Percentiles rank a stretch among this genome's conserved stretches.
Evolutionary conservation across 2,797 vertebrate genomes (phyloP).

Genomic region (Cynopterus sphinx): DNA sequence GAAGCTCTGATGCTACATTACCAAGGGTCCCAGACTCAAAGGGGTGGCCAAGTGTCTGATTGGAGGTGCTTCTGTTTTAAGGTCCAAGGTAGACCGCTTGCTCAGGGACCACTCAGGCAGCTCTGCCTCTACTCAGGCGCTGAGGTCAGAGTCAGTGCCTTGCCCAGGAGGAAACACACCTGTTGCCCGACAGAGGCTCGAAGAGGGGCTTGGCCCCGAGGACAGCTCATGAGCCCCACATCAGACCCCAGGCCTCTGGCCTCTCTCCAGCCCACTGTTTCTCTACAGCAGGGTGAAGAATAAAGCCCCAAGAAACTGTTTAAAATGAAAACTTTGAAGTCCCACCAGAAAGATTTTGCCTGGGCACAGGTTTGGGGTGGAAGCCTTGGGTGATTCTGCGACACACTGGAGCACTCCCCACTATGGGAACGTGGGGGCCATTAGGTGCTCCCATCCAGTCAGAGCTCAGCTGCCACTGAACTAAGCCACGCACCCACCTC

Average conservation of each 20-base stretch:
- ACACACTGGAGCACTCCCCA: neutral
- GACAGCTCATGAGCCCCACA: neutral
- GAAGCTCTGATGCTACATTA: neutral
- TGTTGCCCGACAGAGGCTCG: neutral
- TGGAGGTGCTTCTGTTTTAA: neutral
- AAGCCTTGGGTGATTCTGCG: neutral
- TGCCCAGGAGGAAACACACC: neutral
- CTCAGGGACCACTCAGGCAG: neutral
- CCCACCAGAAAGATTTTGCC: neutral
- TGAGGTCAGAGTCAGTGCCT: neutral
- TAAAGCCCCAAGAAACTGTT: neutral
- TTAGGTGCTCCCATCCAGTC: neutral
- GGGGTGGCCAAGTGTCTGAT: neutral
- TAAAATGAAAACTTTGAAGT: neutral
- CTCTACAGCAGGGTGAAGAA: neutral
- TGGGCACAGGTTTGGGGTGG: neutral
- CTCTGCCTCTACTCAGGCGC: rapidly evolving
- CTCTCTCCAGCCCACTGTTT: neutral
- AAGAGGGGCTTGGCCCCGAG: neutral
- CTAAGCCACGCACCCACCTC: neutral
- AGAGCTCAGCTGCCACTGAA: neutral
- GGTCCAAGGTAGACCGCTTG: neutral
- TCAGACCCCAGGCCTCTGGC: neutral
- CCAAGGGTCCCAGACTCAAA: neutral
- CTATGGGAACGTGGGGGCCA: rapidly evolving